Conservation (phyloP, 2,797 vertebrate species). For the Moxostoma hubbsi region DNA sequence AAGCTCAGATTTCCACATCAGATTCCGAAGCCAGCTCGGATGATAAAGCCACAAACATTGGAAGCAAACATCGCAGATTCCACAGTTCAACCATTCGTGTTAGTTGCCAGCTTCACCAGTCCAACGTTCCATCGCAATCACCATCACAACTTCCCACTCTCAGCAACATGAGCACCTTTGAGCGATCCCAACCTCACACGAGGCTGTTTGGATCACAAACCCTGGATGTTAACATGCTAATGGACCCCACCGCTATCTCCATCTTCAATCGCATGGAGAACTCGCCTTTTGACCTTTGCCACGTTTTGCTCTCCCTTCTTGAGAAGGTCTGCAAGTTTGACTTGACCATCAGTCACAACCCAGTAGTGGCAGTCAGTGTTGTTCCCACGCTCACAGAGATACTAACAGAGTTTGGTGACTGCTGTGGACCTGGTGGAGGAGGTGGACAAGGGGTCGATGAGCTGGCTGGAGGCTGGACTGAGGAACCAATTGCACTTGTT, state of each 20-base stretch:
- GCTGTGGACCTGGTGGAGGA: constrained; percentile 73
- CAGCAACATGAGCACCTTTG: constrained; percentile 67
- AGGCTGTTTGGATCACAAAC: constrained; percentile 70
- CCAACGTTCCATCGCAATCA: constrained; percentile 51
- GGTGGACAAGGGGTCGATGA: constrained; percentile 73
- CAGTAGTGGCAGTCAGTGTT: constrained; percentile 85
- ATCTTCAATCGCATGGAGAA: constrained; percentile 84
- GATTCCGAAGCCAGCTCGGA: constrained; percentile 92
- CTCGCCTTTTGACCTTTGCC: constrained; percentile 94
- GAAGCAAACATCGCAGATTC: constrained; percentile 75
- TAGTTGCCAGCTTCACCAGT: constrained; percentile 76
- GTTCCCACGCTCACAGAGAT: constrained; percentile 94
- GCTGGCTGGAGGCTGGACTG: constrained; percentile 89
- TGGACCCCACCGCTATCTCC: constrained; percentile 81
- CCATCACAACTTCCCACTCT: constrained; percentile 38
- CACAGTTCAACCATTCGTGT: constrained; percentile 78
- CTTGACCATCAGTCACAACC: constrained; percentile 87
- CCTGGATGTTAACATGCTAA: constrained; percentile 74
- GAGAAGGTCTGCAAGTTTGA: constrained; percentile 97
- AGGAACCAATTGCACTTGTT: constrained; percentile 91
- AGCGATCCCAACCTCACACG: constrained; percentile 66
- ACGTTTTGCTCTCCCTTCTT: constrained; percentile 89
- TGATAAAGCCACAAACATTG: constrained; percentile 74
- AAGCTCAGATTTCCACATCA: constrained; percentile 90
- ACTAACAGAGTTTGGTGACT: constrained; percentile 89